A percentile compares a stretch with the other conserved stretches of the same genome.
Evolutionary conservation across 1,140 invertebrate species (phyloP).

Genomic region (Leptopilina boulardi): DNA sequence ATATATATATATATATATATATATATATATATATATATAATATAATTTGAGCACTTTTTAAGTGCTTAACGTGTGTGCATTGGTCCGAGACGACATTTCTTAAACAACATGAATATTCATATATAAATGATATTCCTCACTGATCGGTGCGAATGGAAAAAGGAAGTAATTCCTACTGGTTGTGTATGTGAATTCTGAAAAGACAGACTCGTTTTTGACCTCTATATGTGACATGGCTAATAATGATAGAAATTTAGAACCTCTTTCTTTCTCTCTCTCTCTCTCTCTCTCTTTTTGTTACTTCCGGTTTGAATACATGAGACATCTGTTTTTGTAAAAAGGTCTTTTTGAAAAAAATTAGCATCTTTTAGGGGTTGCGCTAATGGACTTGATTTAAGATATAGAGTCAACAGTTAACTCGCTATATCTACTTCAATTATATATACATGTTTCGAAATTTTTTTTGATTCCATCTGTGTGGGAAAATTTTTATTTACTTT

Average conservation of each 20-base stretch:
- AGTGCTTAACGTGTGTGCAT: slow-evolving; percentile 17
- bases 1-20: too few species aligned
- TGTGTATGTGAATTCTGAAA: slow-evolving; percentile 59
- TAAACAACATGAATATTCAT: slow-evolving; percentile 69
- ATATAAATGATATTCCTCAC: slow-evolving; percentile 61
- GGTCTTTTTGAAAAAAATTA: too few species aligned
- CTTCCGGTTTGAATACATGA: too few species aligned
- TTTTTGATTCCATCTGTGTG: slow-evolving; percentile 38
- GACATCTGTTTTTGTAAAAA: too few species aligned
- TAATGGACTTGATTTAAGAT: too few species aligned
- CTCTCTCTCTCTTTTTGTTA: too few species aligned
- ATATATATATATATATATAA: too few species aligned
- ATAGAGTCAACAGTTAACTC: too few species aligned
- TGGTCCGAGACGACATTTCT: slow-evolving; percentile 51
- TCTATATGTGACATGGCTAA: slow-evolving; percentile 67
- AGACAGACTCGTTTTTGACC: slow-evolving; percentile 60
- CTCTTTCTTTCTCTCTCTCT: slow-evolving; percentile 57
- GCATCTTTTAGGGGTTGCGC: too few species aligned
- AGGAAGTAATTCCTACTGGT: slow-evolving; percentile 68
- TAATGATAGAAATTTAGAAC: slow-evolving; percentile 64
- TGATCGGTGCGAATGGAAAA: slow-evolving; percentile 68
- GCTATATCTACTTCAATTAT: too few species aligned
- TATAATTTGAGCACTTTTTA: not conserved
- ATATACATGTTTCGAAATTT: slow-evolving; percentile 52
- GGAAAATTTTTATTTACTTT: too few species aligned